These are phyloP conservation scores for Palythoa grandis DNA, from an alignment of 92 coral and sea anemone genomes.

Conservation along the genomic window DNA sequence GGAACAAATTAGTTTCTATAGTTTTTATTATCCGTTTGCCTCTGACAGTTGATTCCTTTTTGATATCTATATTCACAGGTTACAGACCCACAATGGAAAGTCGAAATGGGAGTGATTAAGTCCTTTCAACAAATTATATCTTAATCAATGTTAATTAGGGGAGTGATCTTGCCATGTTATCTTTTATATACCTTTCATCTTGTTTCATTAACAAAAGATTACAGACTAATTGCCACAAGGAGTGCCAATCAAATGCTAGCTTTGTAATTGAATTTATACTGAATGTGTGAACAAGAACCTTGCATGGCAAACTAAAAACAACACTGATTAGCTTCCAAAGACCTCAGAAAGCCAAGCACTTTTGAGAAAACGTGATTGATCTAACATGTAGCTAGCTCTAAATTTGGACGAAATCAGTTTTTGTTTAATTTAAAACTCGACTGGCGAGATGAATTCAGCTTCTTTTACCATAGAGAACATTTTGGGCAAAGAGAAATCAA, in stretches of 20 bases:
- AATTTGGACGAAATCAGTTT: background rate
- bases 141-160: conserved; percentile 90
- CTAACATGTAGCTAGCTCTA: conserved; percentile 12
- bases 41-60: conserved; percentile 47
- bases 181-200: conserved; percentile 87
- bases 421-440: background rate
- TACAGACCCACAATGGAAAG: conserved; percentile 66
- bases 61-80: conserved; percentile 74
- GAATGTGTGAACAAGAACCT: conserved; percentile 83
- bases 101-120: conserved; percentile 83
- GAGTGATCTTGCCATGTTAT: conserved; percentile 81
- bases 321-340: conserved; percentile 41
- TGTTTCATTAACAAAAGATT: conserved; percentile 96
- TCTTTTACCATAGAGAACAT: conserved; percentile 79
- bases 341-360: conserved; percentile 30
- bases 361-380: conserved; percentile 2
- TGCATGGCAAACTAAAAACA: conserved; percentile 41
- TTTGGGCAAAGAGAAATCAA: conserved; percentile 59
- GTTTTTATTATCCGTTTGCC: conserved; percentile 52
- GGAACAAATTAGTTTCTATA: conserved; percentile 68
- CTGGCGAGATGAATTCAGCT: conserved; percentile 69
- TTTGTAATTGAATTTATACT: conserved; percentile 82
- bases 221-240: conserved; percentile 78
- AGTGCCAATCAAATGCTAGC: conserved; percentile 79
- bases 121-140: conserved; percentile 92